phyloP scores from a whole-genome alignment of 2,797 vertebrate genomes.

The Kryptopterus vitreolus region DNA sequence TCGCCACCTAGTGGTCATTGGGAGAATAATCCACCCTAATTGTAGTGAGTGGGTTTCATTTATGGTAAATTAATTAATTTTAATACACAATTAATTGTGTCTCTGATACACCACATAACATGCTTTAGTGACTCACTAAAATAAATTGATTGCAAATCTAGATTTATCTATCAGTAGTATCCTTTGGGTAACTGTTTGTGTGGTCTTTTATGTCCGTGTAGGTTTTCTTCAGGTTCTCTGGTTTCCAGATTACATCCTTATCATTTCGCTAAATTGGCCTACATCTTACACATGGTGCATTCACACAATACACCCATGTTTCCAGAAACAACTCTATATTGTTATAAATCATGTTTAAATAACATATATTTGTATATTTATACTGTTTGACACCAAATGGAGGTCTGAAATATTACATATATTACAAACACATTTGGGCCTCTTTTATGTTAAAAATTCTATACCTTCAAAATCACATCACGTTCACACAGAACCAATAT shows the following conservation, averaged over 20 bases:
- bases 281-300: neutral
- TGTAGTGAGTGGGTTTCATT: neutral
- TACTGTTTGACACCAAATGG: neutral
- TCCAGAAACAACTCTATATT: neutral
- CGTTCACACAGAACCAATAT: neutral
- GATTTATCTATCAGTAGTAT: no score
- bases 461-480: neutral
- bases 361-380: neutral
- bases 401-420: neutral
- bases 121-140: neutral
- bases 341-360: neutral
- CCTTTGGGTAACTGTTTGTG: neutral
- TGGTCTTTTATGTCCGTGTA: neutral
- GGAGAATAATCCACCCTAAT: neutral
- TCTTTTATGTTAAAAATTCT: neutral
- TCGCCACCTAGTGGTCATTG: slow-evolving; percentile 1
- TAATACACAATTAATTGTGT: neutral
- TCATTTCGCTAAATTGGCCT: neutral
- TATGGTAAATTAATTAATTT: neutral
- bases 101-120: neutral
- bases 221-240: neutral
- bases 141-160: neutral
- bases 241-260: neutral
- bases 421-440: no score
- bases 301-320: neutral